Conservation (phyloP, 2,113 vertebrate species). For the Solea senegalensis region DNA sequence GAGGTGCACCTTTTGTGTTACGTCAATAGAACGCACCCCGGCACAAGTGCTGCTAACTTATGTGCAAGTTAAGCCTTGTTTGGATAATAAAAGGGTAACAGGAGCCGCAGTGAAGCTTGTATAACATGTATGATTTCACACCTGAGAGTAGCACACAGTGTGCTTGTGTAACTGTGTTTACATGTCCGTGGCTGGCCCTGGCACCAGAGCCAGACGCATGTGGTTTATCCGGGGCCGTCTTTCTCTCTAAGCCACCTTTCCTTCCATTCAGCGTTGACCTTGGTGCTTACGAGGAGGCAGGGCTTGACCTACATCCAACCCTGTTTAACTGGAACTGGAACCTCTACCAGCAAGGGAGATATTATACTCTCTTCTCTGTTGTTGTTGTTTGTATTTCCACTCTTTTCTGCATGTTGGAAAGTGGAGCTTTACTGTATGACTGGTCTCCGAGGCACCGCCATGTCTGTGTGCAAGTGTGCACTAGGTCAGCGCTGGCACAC, state of each 20-base stretch:
- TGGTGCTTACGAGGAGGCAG: constrained; percentile 72
- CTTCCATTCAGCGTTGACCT: constrained; percentile 78
- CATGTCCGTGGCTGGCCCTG: constrained; percentile 54
- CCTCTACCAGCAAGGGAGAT: constrained; percentile 57
- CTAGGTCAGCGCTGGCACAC: constrained; percentile 89
- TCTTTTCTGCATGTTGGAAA: constrained; percentile 28
- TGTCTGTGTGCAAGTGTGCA: constrained; percentile 77
- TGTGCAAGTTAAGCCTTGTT: constrained; percentile 11
- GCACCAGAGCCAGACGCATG: constrained; percentile 70
- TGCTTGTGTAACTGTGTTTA: constrained; percentile 77
- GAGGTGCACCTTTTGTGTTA: constrained; percentile 6
- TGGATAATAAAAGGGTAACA: constrained; percentile 21
- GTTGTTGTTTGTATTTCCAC: constrained; percentile 23
- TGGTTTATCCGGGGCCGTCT: constrained; percentile 74
- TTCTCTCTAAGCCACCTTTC: constrained; percentile 78
- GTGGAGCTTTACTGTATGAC: constrained; percentile 72
- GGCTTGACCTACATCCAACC: constrained; percentile 80
- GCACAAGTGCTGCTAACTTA: constrained; percentile 1
- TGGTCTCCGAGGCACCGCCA: constrained; percentile 86
- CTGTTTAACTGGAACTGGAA: constrained; percentile 61
- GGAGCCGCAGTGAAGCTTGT: constrained; percentile 37
- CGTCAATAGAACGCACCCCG: not conserved
- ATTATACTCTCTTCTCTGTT: constrained; percentile 41
- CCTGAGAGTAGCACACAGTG: constrained; percentile 36
- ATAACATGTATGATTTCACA: constrained; percentile 25